Evolutionary conservation across 2,888 invertebrate genomes (phyloP).

Genomic region (Pammene fasciana): DNA sequence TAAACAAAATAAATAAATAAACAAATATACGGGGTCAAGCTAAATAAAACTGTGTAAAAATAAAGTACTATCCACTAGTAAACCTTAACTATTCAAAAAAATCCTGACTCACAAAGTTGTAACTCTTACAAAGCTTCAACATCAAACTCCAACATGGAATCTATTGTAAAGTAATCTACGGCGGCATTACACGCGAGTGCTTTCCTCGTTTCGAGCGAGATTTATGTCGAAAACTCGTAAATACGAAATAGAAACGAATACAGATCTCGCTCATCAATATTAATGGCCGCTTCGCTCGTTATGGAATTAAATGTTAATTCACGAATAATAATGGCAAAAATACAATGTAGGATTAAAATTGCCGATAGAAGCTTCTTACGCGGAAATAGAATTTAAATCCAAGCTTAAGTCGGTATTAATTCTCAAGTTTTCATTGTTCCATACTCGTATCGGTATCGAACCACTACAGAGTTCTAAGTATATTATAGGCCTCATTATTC

Average conservation of each 20-base stretch:
- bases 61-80: no score
- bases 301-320: slow-evolving; percentile 14
- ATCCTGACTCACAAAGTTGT: no score
- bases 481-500: no score
- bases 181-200: slow-evolving; percentile 6
- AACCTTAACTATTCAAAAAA: no score
- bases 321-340: slow-evolving; percentile 2
- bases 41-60: no score
- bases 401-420: no score
- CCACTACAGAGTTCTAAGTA: no score
- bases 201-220: background rate
- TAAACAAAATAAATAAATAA: no score
- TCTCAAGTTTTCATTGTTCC: no score
- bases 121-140: no score
- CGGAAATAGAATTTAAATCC: background rate
- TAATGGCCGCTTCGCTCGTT: slow-evolving; percentile 21
- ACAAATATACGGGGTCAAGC: no score
- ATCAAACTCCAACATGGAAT: background rate
- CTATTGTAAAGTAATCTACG: background rate
- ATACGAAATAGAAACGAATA: slow-evolving; percentile 19
- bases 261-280: slow-evolving; percentile 28
- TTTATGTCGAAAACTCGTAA: slow-evolving; percentile 17
- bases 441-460: no score
- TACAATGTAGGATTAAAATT: background rate
- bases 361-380: background rate